Evolutionary conservation across 2,888 invertebrate species (phyloP), one percentile per base, ranked within the genome.

Genomic region (Protodeltote pygarga): DNA sequence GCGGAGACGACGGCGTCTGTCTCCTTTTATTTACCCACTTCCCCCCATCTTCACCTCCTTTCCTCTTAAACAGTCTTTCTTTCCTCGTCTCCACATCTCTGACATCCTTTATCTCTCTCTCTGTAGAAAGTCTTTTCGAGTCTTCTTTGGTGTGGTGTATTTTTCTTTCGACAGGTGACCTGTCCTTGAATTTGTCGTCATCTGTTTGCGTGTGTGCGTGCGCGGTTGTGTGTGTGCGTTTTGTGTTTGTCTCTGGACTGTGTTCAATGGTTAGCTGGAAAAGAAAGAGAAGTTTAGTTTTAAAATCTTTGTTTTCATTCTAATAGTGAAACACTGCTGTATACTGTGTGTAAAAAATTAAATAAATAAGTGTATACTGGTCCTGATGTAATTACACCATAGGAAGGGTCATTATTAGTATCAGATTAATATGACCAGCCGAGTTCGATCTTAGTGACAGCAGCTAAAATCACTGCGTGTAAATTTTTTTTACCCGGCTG

Each of bases 201-300:
- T 76, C 70, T 28, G 47, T 54, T 8, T 54, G 47, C 10, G 33
- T 57, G 23, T 50, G 58, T 20, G 51, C 9, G 41, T 42, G 51
- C 25, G 29, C 20, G 15, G 20, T 9, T 41, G 51, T 41, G 41
- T 69, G 57, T 44, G 65, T 47, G 6, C 62, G 68, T 38, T 70
- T 73, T 39, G 65, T 65, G 33, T 73, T 71, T 23, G 95, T 94
- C 63, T 96, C 95, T 5, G 98, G 97, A 81, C 97, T 97, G 78
- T 97, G 97, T 83, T 98, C 98, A 72, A 98, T 96, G 2, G 97
- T 98, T 54, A 98, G 87, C 94, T 96, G 89, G 4, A 57, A 66
- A 28, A 11, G 1, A 2, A 21, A 17, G 13, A 3, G 20, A 6
- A 19, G 4, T 2, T 19, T 5, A 4, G n/a, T n/a, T n/a, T 16